Evolutionary conservation across 2,888 invertebrate genomes (phyloP).

Genomic region (Cepaea hortensis): DNA sequence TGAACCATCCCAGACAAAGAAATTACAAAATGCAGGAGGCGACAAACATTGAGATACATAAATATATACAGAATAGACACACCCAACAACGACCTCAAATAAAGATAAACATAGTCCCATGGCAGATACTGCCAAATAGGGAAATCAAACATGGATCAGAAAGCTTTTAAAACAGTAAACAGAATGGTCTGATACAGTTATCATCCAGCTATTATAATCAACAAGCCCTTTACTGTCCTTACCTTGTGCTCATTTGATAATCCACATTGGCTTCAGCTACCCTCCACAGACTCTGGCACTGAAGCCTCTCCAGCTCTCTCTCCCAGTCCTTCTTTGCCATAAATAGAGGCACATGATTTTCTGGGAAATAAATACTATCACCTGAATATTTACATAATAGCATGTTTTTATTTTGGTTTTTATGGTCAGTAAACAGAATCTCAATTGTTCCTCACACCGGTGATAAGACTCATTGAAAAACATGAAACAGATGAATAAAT

Average conservation of each 20-base stretch:
- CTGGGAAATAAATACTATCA: conserved; percentile 45
- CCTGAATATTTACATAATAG: neutral
- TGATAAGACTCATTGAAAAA: too few relatives aligned
- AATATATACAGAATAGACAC: too few relatives aligned
- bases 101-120: too few relatives aligned
- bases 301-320: conserved; percentile 80
- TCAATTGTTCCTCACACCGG: neutral
- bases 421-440: neutral
- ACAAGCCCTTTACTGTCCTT: neutral
- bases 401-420: neutral
- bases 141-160: too few relatives aligned
- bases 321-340: conserved; percentile 80
- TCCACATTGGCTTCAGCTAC: conserved; percentile 64
- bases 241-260: conserved; percentile 54
- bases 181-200: too few relatives aligned
- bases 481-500: too few relatives aligned
- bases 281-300: conserved; percentile 60
- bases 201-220: neutral
- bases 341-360: conserved; percentile 61
- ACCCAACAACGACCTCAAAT: too few relatives aligned
- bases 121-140: too few relatives aligned
- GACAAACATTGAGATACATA: too few relatives aligned
- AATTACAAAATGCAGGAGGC: too few relatives aligned
- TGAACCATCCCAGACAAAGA: too few relatives aligned
- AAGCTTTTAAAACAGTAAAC: too few relatives aligned